Percentiles rank a stretch among this genome's conserved stretches.
Conservation (phyloP, 2,888 invertebrate genomes). For the Cheilosia impressa region DNA sequence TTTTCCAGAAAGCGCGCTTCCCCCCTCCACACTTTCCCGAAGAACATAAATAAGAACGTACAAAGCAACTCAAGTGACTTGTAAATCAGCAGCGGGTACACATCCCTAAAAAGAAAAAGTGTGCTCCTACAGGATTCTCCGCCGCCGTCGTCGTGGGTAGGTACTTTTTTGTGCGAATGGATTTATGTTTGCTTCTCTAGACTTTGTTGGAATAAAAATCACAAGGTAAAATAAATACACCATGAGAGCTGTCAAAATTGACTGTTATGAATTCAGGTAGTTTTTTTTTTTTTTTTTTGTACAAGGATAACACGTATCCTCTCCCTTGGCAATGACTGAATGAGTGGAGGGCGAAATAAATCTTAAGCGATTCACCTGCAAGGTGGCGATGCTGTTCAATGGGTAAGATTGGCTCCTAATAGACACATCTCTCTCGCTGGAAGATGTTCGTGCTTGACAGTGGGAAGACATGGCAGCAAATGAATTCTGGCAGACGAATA, state of each 20-base stretch:
- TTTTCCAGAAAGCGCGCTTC: neutral
- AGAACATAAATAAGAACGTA: slow-evolving; percentile 43
- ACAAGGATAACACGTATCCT: slow-evolving; percentile 40
- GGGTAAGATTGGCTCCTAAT: slow-evolving; percentile 64
- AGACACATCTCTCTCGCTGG: slow-evolving; percentile 30
- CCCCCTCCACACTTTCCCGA: neutral
- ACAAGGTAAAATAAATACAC: slow-evolving; percentile 46
- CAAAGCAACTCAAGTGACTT: slow-evolving; percentile 61
- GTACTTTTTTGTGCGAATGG: slow-evolving; percentile 10
- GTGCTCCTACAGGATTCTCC: slow-evolving; percentile 8
- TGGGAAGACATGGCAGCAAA: slow-evolving; percentile 36
- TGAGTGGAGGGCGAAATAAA: neutral
- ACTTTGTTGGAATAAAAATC: slow-evolving; percentile 36
- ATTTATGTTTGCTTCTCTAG: slow-evolving; percentile 34
- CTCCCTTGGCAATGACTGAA: neutral
- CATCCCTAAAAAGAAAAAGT: neutral
- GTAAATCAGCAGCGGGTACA: slow-evolving; percentile 51
- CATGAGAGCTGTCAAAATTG: slow-evolving; percentile 48
- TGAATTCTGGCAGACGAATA: slow-evolving; percentile 45
- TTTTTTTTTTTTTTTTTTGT: slow-evolving; percentile 8
- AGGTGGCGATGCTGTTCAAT: slow-evolving; percentile 50
- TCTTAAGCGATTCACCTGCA: slow-evolving; percentile 8
- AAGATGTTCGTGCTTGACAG: slow-evolving; percentile 43
- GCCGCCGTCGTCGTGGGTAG: too few relatives aligned
- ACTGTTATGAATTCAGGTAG: slow-evolving; percentile 53